A percentile compares a stretch with the other conserved stretches of the same genome.
Conservation (phyloP, 2,113 vertebrate species). For the Ptilonorhynchus violaceus region DNA sequence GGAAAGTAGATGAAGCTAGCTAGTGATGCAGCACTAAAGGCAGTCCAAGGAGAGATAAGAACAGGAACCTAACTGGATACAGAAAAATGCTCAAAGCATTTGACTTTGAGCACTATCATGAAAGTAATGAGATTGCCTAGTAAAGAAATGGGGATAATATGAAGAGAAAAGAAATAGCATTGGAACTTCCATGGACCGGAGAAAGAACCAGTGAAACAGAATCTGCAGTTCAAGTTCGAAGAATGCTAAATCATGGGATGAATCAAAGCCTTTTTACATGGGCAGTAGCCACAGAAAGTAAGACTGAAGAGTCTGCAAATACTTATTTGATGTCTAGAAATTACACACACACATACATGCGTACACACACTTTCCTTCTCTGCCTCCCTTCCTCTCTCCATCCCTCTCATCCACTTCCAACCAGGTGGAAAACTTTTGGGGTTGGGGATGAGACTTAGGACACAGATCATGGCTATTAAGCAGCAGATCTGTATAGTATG, state of each 20-base stretch:
- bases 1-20: neutral
- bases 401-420: neutral
- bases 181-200: neutral
- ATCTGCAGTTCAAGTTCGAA: neutral
- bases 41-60: neutral
- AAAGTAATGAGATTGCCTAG: neutral
- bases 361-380: neutral
- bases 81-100: neutral
- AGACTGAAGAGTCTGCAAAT: neutral
- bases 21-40: neutral
- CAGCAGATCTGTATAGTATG: neutral
- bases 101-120: neutral
- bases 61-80: neutral
- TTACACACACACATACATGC: neutral
- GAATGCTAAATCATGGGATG: neutral
- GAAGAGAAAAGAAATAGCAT: neutral
- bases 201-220: neutral
- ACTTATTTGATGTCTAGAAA: neutral
- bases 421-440: neutral
- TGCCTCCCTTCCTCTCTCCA: rapidly evolving
- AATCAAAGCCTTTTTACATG: neutral
- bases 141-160: neutral
- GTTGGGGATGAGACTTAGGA: neutral
- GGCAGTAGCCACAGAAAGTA: neutral
- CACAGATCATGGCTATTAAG: neutral